Percentiles rank a stretch among this genome's conserved stretches.
Evolutionary conservation across 2,888 invertebrate genomes (phyloP).

Genomic region (Endomychus coccineus): DNA sequence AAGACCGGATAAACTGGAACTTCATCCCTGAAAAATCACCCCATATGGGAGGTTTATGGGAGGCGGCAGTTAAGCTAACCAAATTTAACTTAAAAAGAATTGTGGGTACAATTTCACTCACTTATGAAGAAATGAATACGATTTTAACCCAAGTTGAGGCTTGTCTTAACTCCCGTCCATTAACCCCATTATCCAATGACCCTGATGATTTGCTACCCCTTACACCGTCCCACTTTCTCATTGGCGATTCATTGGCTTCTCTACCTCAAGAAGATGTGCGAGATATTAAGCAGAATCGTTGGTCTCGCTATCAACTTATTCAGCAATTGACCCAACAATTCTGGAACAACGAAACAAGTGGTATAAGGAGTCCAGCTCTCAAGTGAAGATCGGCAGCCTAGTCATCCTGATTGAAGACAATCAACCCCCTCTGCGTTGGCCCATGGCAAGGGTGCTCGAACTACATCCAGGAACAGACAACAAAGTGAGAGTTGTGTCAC

Average conservation of each 20-base stretch:
- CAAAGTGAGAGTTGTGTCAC: constrained; percentile 7
- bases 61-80: constrained; percentile 7
- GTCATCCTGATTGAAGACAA: constrained; percentile 8
- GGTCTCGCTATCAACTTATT: constrained; percentile 2
- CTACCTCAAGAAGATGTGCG: neutral
- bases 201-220: constrained; percentile 16
- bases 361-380: neutral
- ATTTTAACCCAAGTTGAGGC: too few species aligned
- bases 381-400: too few species aligned
- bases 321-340: constrained; percentile 1
- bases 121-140: too few species aligned
- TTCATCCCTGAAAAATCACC: too few species aligned
- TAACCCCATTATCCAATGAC: constrained; percentile 12
- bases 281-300: neutral
- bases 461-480: constrained; percentile 9
- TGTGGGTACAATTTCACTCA: constrained; percentile 1
- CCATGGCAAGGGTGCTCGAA: too few species aligned
- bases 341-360: neutral
- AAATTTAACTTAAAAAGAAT: constrained; percentile 7
- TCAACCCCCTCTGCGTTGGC: constrained; percentile 8
- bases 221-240: constrained; percentile 18
- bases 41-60: constrained; percentile 10
- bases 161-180: too few species aligned
- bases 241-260: too few species aligned
- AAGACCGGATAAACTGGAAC: too few species aligned